phyloP scores from a whole-genome alignment of 2,113 vertebrate genomes.

The Chionodraco myersi region DNA sequence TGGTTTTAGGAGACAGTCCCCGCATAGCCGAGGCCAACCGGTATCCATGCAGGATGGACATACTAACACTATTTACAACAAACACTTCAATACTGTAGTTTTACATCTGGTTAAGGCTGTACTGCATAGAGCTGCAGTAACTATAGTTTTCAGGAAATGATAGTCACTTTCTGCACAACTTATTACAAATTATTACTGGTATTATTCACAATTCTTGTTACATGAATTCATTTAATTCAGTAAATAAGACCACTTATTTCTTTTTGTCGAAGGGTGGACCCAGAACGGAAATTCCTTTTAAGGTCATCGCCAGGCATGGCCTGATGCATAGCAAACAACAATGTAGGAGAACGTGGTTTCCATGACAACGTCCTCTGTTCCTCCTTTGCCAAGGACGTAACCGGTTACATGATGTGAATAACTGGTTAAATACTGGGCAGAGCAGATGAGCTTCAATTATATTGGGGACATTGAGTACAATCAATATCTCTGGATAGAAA shows the following conservation, averaged over 20 bases:
- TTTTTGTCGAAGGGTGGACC: conserved; percentile 78
- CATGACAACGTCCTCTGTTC: conserved; percentile 70
- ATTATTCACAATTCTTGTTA: conserved; percentile 79
- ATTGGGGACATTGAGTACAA: conserved; percentile 49
- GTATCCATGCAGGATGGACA: conserved; percentile 90
- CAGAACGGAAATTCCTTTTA: conserved; percentile 75
- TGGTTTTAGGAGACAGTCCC: conserved; percentile 73
- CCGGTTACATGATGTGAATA: conserved; percentile 38
- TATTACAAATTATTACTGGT: conserved; percentile 79
- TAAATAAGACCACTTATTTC: conserved; percentile 85
- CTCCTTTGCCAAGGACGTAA: conserved; percentile 43
- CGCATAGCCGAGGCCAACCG: conserved; percentile 84
- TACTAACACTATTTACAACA: conserved; percentile 96
- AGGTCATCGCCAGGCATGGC: conserved; percentile 80
- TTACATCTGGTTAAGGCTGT: conserved; percentile 84
- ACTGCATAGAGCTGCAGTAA: conserved; percentile 81
- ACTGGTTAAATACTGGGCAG: conserved; percentile 46
- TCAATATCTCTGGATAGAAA: conserved; percentile 51
- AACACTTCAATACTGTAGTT: conserved; percentile 79
- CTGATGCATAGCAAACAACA: conserved; percentile 86
- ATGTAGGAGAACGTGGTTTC: conserved; percentile 68
- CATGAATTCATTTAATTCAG: conserved; percentile 73
- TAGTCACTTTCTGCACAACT: conserved; percentile 90
- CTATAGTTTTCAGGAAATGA: conserved; percentile 87
- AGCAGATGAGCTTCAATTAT: conserved; percentile 39